Evolutionary conservation across 1,140 invertebrate genomes (phyloP).

Genomic region (Pteromalus puparum): DNA sequence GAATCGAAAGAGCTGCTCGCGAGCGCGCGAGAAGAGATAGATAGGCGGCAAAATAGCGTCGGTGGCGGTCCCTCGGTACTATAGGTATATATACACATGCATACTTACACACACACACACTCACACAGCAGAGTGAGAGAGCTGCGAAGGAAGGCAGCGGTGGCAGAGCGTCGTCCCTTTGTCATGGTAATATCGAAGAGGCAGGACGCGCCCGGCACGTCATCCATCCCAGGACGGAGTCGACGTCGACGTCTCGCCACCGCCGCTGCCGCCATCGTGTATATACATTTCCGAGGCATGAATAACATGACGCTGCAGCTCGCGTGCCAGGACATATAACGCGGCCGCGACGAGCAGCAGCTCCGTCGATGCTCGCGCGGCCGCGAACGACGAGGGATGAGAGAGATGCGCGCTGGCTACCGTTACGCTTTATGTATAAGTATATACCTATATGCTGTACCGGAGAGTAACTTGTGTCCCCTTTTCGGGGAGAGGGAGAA

Average conservation of each 20-base stretch:
- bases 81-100: constrained; percentile 28
- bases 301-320: constrained; percentile 47
- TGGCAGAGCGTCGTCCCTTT: constrained; percentile 65
- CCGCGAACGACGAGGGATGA: neutral
- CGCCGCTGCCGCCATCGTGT: neutral
- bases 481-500: neutral
- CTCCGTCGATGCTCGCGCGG: neutral
- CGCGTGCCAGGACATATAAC: constrained; percentile 6
- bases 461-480: neutral
- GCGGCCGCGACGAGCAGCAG: neutral
- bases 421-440: neutral
- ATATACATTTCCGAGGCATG: constrained; percentile 13
- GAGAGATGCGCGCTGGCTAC: constrained; percentile 3
- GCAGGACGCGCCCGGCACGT: constrained; percentile 29
- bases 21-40: constrained; percentile 58
- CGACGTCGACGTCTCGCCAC: constrained; percentile 13
- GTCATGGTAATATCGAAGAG: constrained; percentile 68
- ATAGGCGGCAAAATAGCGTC: constrained; percentile 68
- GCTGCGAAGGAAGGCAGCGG: neutral
- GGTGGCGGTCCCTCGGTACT: constrained; percentile 59
- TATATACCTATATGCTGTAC: neutral
- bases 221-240: constrained; percentile 59
- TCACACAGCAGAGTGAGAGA: neutral
- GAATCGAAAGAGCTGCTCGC: constrained; percentile 71
- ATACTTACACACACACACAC: constrained; percentile 36